phyloP scores from a whole-genome alignment of 92 coral and sea anemone genomes.

The Epizoanthus scotinus region DNA sequence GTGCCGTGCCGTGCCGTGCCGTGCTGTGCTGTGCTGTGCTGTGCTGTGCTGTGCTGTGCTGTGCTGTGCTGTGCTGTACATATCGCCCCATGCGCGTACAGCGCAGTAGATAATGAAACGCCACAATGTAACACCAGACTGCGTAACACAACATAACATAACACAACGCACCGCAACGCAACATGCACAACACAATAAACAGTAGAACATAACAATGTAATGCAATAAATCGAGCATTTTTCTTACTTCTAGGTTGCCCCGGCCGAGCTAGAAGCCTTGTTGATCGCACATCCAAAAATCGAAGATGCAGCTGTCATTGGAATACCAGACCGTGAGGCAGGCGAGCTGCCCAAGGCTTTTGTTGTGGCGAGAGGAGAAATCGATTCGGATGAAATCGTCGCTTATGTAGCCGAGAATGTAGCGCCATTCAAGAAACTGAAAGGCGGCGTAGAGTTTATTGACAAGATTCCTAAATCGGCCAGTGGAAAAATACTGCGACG shows the following conservation, averaged over 20 bases:
- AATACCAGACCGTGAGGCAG: conserved; percentile 32
- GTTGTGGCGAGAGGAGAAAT: conserved; percentile 36
- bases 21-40: no score
- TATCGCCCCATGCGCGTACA: no score
- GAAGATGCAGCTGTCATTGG: conserved; percentile 59
- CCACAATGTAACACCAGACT: no score
- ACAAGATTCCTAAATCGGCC: conserved; percentile 50
- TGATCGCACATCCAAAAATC: conserved; percentile 54
- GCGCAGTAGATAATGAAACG: no score
- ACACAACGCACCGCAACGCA: no score
- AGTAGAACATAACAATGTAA: no score
- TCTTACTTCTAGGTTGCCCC: conserved; percentile 42
- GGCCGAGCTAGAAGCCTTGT: conserved; percentile 50
- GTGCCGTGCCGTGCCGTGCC: no score
- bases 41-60: no score
- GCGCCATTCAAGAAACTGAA: conserved; percentile 52
- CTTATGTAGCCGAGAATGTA: conserved; percentile 28
- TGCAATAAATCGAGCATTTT: neutral
- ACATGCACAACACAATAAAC: no score
- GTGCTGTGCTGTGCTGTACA: no score
- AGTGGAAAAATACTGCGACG: conserved; percentile 53
- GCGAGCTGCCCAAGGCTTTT: conserved; percentile 55
- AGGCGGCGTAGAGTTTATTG: conserved; percentile 59
- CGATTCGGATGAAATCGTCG: conserved; percentile 35
- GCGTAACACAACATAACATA: no score